Percentiles rank a stretch among this genome's conserved stretches.
phyloP scores from a whole-genome alignment of 2,888 invertebrate genomes.

The Netelia inedita region DNA sequence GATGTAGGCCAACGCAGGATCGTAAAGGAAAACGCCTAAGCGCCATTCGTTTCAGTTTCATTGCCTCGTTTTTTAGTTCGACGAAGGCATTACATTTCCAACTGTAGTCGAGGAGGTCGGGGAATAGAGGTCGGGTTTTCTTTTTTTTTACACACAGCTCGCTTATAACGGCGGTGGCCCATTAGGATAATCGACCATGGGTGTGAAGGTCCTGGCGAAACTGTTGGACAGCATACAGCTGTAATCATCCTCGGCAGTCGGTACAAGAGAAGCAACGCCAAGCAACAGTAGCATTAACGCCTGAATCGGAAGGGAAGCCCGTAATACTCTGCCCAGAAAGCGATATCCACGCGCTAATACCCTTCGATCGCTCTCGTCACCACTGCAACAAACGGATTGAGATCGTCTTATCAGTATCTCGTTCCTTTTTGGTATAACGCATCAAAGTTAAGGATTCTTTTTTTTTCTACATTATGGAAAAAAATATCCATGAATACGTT shows the following conservation, averaged over 20 bases:
- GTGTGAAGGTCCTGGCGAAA: slow-evolving; percentile 93
- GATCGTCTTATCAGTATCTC: neutral
- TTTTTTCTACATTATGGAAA: slow-evolving; percentile 19
- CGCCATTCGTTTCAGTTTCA: slow-evolving; percentile 25
- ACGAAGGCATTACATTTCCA: slow-evolving; percentile 22
- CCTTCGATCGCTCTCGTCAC: slow-evolving; percentile 86
- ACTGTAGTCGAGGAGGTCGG: slow-evolving; percentile 13
- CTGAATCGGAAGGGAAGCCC: slow-evolving; percentile 97
- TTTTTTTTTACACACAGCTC: slow-evolving; percentile 16
- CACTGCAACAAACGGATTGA: slow-evolving; percentile 82
- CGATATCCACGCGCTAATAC: slow-evolving; percentile 91
- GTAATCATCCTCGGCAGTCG: slow-evolving; percentile 94
- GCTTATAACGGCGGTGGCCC: slow-evolving; percentile 96
- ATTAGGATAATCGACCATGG: slow-evolving; percentile 95
- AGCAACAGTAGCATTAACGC: slow-evolving; percentile 96
- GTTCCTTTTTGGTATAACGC: neutral
- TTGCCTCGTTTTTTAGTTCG: slow-evolving; percentile 15
- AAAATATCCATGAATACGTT: slow-evolving; percentile 24
- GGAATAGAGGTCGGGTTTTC: slow-evolving; percentile 5
- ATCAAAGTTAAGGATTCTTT: neutral
- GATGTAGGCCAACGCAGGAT: slow-evolving; percentile 62
- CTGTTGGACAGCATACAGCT: slow-evolving; percentile 94
- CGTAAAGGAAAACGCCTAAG: slow-evolving; percentile 42
- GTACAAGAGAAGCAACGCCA: slow-evolving; percentile 96
- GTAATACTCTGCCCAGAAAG: slow-evolving; percentile 95